Conservation (phyloP, 2,888 invertebrate genomes). For the Ectemnius continuus region DNA sequence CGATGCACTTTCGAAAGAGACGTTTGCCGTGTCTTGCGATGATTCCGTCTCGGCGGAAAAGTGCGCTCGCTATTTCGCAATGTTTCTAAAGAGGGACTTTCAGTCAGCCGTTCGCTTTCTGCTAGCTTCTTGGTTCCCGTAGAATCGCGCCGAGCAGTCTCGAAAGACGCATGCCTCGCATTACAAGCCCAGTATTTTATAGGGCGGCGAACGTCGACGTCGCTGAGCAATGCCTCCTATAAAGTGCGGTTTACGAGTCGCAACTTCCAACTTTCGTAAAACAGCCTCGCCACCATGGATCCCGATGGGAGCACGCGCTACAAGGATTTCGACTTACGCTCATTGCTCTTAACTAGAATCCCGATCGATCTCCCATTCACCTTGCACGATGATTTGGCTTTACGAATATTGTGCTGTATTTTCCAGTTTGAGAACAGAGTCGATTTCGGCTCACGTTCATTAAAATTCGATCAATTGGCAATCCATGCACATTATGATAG, state of each 20-base stretch:
- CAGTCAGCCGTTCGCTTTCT: conserved; percentile 9
- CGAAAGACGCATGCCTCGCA: conserved; percentile 66
- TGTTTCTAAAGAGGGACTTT: too few relatives aligned
- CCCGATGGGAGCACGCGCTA: not conserved
- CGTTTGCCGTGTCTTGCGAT: too few relatives aligned
- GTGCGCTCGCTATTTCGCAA: too few relatives aligned
- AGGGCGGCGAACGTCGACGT: conserved; percentile 59
- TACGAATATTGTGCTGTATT: too few relatives aligned
- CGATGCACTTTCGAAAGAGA: too few relatives aligned
- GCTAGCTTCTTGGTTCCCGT: conserved; percentile 28
- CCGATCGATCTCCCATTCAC: not conserved
- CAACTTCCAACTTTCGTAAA: conserved; percentile 72
- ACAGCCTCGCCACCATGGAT: conserved; percentile 27
- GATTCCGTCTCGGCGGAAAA: too few relatives aligned
- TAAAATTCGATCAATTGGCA: not conserved
- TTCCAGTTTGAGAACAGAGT: too few relatives aligned
- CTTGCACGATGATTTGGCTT: not conserved
- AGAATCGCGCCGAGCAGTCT: conserved; percentile 20
- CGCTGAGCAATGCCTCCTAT: conserved; percentile 59
- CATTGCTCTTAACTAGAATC: not conserved
- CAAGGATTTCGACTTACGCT: not conserved
- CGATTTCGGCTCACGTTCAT: too few relatives aligned
- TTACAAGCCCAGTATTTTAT: conserved; percentile 71
- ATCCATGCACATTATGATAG: conserved; percentile 8
- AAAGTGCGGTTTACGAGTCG: conserved; percentile 71